Percentiles rank a stretch among this genome's conserved stretches.
phyloP scores from a whole-genome alignment of 2,888 invertebrate genomes.

The Encarsia formosa region DNA sequence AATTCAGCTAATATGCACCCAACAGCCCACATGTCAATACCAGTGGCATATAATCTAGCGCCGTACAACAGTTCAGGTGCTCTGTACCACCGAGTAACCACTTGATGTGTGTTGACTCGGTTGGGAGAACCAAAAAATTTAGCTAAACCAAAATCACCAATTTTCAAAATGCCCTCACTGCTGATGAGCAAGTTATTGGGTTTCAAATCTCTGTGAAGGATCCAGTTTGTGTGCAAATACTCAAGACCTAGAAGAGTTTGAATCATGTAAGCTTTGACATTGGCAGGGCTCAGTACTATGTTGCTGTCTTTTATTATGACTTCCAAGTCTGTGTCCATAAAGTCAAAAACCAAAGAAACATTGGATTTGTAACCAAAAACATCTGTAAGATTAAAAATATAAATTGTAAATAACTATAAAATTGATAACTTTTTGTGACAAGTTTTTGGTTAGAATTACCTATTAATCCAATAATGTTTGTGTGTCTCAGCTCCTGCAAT shows the following conservation, averaged over 20 bases:
- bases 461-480: slow-evolving; percentile 85
- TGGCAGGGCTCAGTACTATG: slow-evolving; percentile 83
- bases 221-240: slow-evolving; percentile 93
- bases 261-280: slow-evolving; percentile 93
- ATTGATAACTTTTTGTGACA: slow-evolving; percentile 1
- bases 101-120: slow-evolving; percentile 94
- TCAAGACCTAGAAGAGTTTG: slow-evolving; percentile 94
- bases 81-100: slow-evolving; percentile 92
- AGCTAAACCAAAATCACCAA: slow-evolving; percentile 98
- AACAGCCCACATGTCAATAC: slow-evolving; percentile 98
- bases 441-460: slow-evolving; percentile 49
- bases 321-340: slow-evolving; percentile 99
- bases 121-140: slow-evolving; percentile 96
- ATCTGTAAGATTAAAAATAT: slow-evolving; percentile 56
- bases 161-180: slow-evolving; percentile 85
- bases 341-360: slow-evolving; percentile 97
- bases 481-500: slow-evolving; percentile 90
- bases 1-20: slow-evolving; percentile 97
- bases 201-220: slow-evolving; percentile 96
- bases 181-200: slow-evolving; percentile 97
- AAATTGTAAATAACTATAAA: slow-evolving; percentile 6
- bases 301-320: slow-evolving; percentile 84
- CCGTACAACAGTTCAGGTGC: slow-evolving; percentile 94
- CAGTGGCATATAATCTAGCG: slow-evolving; percentile 89
- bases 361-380: slow-evolving; percentile 99